phyloP scores from a whole-genome alignment of 1,140 invertebrate genomes.

The Eumaeus atala region DNA sequence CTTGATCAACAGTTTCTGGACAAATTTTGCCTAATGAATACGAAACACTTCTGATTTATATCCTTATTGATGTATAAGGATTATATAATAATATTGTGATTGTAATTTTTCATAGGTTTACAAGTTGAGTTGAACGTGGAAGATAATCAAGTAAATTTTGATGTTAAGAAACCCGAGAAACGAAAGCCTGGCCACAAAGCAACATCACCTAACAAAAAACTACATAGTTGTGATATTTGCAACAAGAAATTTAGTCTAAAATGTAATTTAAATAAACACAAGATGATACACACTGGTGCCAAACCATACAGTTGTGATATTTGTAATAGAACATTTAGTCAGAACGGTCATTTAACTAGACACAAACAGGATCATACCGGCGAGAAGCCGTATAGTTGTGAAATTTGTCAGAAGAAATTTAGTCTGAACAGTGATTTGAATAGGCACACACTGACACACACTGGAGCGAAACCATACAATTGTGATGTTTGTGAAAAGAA shows the following conservation, averaged over 20 bases:
- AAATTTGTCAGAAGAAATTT: conserved; percentile 7
- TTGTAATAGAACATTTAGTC: neutral
- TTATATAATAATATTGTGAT: too few species aligned
- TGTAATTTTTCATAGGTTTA: too few species aligned
- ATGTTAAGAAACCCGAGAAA: neutral
- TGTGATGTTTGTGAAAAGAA: too few species aligned
- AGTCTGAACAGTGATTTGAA: conserved; percentile 5
- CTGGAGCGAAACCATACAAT: neutral
- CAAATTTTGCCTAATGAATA: too few species aligned
- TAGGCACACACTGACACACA: conserved; percentile 1
- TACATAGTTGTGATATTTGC: neutral
- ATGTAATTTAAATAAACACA: neutral
- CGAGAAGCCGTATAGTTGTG: conserved; percentile 7
- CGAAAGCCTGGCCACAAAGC: neutral
- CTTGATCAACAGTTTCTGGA: too few species aligned
- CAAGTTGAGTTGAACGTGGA: neutral
- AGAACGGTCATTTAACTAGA: neutral
- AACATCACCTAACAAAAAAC: neutral
- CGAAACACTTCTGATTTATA: too few species aligned
- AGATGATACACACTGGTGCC: neutral
- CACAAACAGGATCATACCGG: conserved; percentile 1
- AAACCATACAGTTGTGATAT: conserved; percentile 1
- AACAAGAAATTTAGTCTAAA: neutral
- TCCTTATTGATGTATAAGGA: too few species aligned
- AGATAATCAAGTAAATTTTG: neutral